phyloP scores from a whole-genome alignment of 2,113 vertebrate genomes.

The Pygoscelis adeliae region DNA sequence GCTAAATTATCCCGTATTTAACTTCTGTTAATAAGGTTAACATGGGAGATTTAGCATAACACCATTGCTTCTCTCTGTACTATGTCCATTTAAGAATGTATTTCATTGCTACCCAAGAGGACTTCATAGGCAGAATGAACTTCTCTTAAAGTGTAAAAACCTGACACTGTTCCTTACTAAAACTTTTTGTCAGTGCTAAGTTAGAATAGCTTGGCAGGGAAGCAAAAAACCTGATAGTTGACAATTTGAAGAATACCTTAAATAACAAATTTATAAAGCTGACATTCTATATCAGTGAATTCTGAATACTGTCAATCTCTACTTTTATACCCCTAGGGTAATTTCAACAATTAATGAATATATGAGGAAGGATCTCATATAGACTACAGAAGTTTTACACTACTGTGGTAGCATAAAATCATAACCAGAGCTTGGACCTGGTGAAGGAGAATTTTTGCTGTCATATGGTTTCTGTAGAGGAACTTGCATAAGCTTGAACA shows the following conservation, averaged over 20 bases:
- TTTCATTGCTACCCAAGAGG: neutral
- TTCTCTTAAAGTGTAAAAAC: neutral
- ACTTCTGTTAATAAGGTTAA: constrained; percentile 5
- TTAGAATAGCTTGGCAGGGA: neutral
- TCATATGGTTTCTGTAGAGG: neutral
- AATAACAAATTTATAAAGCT: constrained; percentile 3
- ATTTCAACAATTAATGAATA: constrained; percentile 19
- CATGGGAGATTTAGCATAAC: constrained; percentile 9
- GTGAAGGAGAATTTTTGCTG: neutral
- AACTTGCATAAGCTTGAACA: neutral
- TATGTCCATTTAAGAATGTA: neutral
- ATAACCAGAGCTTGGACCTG: neutral
- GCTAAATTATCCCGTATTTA: constrained; percentile 54
- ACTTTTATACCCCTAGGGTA: neutral
- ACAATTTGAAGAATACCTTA: neutral
- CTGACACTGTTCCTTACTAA: neutral
- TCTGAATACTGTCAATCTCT: constrained; percentile 7
- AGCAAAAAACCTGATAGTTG: neutral
- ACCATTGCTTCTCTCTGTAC: neutral
- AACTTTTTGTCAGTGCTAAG: neutral
- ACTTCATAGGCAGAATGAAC: neutral
- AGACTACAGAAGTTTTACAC: neutral
- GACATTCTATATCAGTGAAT: neutral
- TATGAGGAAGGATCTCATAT: neutral
- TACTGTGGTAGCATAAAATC: neutral